Percentiles rank a stretch among this genome's conserved stretches.
Conservation (phyloP, 2,113 vertebrate species). For the Oryzias woworae region DNA sequence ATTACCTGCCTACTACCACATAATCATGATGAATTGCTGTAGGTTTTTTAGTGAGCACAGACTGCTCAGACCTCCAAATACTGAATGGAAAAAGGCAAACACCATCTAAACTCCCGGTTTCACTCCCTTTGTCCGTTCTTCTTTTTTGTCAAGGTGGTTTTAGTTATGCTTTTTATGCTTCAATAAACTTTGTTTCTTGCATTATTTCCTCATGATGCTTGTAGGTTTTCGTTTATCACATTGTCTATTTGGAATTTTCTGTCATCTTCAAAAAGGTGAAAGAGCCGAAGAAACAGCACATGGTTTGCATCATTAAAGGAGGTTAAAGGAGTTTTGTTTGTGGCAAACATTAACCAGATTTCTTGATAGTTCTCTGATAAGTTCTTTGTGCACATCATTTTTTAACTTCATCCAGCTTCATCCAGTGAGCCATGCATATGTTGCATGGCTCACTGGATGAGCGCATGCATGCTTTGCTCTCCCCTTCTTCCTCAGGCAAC, state of each 20-base stretch:
- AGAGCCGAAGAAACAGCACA: constrained; percentile 18
- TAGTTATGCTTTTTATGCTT: too few species aligned
- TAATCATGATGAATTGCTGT: constrained; percentile 78
- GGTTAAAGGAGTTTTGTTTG: constrained; percentile 21
- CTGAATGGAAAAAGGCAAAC: constrained; percentile 57
- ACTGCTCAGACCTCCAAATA: constrained; percentile 43
- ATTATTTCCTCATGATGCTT: constrained; percentile 7
- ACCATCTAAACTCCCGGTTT: constrained; percentile 25
- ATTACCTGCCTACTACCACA: constrained; percentile 73
- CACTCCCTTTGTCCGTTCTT: constrained; percentile 15
- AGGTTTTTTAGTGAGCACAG: constrained; percentile 37
- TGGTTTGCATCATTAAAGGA: constrained; percentile 33
- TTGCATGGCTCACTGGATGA: too few species aligned
- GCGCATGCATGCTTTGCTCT: too few species aligned
- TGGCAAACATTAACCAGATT: not conserved
- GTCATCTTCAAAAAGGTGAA: constrained; percentile 33
- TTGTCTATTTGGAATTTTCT: constrained; percentile 27
- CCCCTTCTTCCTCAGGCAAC: too few species aligned
- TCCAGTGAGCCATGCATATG: too few species aligned
- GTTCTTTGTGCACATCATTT: too few species aligned
- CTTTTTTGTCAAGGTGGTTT: constrained; percentile 14
- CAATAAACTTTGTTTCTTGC: constrained; percentile 16
- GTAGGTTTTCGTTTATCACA: constrained; percentile 5
- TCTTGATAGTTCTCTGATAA: not conserved
- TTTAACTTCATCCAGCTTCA: too few species aligned